Evolutionary conservation across 2,797 vertebrate species (phyloP).

Genomic region (Phylloscopus collybita): DNA sequence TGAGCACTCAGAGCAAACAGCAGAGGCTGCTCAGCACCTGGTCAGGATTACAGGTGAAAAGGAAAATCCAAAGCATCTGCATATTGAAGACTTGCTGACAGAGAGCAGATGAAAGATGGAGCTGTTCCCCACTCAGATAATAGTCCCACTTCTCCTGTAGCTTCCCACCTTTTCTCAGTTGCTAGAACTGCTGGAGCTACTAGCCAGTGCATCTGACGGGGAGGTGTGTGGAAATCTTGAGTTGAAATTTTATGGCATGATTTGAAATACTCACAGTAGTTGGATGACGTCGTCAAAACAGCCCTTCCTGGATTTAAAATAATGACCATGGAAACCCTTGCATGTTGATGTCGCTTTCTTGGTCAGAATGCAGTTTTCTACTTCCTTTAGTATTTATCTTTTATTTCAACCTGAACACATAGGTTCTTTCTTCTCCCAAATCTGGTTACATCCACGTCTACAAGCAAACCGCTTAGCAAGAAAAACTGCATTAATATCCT

Average conservation of each 20-base stretch:
- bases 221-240: neutral
- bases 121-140: neutral
- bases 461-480: slow-evolving; percentile 21
- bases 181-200: neutral
- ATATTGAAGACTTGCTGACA: neutral
- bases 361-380: neutral
- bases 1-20: neutral
- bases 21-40: neutral
- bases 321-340: neutral
- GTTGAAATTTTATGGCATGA: neutral
- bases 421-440: neutral
- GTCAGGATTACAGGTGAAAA: neutral
- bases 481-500: slow-evolving; percentile 46
- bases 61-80: neutral
- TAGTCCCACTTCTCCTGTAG: neutral
- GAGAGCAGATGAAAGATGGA: neutral
- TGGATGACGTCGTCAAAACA: neutral
- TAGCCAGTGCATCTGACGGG: neutral
- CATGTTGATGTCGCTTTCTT: neutral
- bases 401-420: neutral
- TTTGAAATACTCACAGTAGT: neutral
- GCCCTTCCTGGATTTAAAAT: neutral
- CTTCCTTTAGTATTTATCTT: neutral
- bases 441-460: slow-evolving; percentile 16
- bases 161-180: neutral